Percentiles rank a stretch among this genome's conserved stretches.
phyloP scores from a whole-genome alignment of 2,113 vertebrate genomes.

The Isurus oxyrinchus region DNA sequence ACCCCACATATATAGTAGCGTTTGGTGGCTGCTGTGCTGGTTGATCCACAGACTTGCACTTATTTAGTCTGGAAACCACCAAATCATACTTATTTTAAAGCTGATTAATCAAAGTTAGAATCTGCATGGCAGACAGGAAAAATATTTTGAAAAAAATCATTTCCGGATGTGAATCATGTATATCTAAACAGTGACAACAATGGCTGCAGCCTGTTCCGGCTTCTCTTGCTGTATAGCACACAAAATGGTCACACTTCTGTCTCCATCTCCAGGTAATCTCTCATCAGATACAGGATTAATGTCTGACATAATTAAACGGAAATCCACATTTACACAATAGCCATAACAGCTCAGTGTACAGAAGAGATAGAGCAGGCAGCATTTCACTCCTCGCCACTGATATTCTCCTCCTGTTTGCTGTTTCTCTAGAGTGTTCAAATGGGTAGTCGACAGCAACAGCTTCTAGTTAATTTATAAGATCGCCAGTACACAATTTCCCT shows the following conservation, averaged over 20 bases:
- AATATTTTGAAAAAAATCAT: neutral
- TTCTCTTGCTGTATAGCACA: neutral
- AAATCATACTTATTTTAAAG: neutral
- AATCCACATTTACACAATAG: neutral
- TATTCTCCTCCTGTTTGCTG: neutral
- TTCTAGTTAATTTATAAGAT: neutral
- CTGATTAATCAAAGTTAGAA: neutral
- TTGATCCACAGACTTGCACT: neutral
- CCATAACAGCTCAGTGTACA: neutral
- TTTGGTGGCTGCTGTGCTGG: neutral
- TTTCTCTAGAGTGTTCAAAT: neutral
- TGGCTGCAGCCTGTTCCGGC: neutral
- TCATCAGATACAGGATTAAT: neutral
- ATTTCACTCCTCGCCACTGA: neutral
- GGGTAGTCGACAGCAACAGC: neutral
- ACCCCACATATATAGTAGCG: neutral
- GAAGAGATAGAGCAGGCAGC: too few species aligned
- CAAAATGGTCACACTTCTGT: neutral
- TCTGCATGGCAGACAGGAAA: neutral
- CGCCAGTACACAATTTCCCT: neutral
- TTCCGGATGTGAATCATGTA: neutral
- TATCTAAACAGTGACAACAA: constrained; percentile 9
- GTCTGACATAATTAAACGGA: neutral
- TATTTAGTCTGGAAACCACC: neutral
- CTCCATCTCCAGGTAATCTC: neutral